Evolutionary conservation across 1,140 invertebrate species (phyloP).

Genomic region (Drosophila takahashii): DNA sequence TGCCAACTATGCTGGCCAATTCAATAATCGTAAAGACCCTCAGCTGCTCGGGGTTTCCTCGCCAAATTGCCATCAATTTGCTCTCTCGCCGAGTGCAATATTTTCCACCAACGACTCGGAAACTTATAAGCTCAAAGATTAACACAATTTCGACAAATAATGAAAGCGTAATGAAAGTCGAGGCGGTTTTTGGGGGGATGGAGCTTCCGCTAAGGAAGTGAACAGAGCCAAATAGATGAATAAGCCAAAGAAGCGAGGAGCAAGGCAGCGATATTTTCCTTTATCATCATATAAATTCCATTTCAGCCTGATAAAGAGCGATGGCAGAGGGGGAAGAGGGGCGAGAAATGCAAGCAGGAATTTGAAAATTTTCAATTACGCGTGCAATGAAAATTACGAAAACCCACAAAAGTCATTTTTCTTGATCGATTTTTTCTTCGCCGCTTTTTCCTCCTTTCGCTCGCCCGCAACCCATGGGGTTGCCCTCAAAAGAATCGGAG

Average conservation of each 20-base stretch:
- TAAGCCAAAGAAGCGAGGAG: constrained; percentile 10
- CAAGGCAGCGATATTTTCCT: constrained; percentile 61
- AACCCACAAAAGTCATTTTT: constrained; percentile 83
- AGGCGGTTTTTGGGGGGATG: not conserved
- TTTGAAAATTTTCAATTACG: constrained; percentile 83
- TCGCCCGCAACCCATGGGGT: constrained; percentile 9
- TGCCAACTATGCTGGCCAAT: constrained; percentile 38
- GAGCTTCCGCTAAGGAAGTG: constrained; percentile 26
- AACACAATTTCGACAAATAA: constrained; percentile 82
- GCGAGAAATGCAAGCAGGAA: constrained; percentile 78
- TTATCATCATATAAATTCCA: constrained; percentile 81
- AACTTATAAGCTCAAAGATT: constrained; percentile 71
- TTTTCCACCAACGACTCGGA: constrained; percentile 27
- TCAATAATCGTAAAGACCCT: constrained; percentile 55
- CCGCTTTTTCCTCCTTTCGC: constrained; percentile 6
- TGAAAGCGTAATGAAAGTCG: constrained; percentile 74
- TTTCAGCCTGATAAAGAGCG: constrained; percentile 53
- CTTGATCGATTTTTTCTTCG: constrained; percentile 78
- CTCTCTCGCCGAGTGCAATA: constrained; percentile 30
- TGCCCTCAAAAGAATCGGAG: constrained; percentile 75
- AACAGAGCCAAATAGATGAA: constrained; percentile 30
- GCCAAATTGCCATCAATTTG: constrained; percentile 71
- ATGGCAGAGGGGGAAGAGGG: not conserved
- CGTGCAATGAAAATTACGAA: constrained; percentile 83
- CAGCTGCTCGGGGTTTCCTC: constrained; percentile 9